Conservation (phyloP, 1,140 invertebrate species). For the Caenorhabditis latens region DNA sequence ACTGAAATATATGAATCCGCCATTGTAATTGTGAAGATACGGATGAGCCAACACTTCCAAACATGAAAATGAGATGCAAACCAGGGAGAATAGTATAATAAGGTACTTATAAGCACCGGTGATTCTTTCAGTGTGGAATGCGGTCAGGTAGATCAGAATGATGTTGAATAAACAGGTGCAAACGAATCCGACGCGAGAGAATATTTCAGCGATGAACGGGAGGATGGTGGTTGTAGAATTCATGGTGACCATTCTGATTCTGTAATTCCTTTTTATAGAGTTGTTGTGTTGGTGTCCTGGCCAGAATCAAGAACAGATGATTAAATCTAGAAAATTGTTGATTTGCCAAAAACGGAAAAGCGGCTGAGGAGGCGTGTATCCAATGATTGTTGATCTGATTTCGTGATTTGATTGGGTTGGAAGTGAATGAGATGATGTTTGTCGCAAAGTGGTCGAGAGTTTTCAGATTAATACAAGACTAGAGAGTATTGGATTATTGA, state of each 20-base stretch:
- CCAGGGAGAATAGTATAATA: slow-evolving; percentile 12
- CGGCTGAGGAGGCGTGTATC: neutral
- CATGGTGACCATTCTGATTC: slow-evolving; percentile 9
- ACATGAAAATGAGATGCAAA: slow-evolving; percentile 27
- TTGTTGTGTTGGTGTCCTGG: neutral
- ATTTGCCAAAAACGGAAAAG: neutral
- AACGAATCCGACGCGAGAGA: slow-evolving; percentile 13
- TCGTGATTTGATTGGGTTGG: neutral
- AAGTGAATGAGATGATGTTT: slow-evolving; percentile 11
- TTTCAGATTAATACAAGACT: neutral
- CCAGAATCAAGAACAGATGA: neutral
- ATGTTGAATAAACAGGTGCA: slow-evolving; percentile 35
- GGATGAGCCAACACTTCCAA: slow-evolving; percentile 37
- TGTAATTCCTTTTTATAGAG: neutral
- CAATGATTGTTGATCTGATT: slow-evolving; percentile 40
- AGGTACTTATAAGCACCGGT: slow-evolving; percentile 19
- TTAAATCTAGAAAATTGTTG: neutral
- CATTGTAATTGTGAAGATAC: slow-evolving; percentile 30
- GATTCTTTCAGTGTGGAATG: neutral
- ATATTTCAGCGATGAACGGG: slow-evolving; percentile 43
- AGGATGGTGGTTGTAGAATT: neutral
- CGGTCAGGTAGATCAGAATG: slow-evolving; percentile 11
- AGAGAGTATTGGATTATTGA: neutral
- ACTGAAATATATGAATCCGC: slow-evolving; percentile 45
- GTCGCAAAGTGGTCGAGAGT: neutral